Base-by-base conservation (phyloP, 1,140 invertebrate genomes). In the Choristoneura fumiferana region DNA sequence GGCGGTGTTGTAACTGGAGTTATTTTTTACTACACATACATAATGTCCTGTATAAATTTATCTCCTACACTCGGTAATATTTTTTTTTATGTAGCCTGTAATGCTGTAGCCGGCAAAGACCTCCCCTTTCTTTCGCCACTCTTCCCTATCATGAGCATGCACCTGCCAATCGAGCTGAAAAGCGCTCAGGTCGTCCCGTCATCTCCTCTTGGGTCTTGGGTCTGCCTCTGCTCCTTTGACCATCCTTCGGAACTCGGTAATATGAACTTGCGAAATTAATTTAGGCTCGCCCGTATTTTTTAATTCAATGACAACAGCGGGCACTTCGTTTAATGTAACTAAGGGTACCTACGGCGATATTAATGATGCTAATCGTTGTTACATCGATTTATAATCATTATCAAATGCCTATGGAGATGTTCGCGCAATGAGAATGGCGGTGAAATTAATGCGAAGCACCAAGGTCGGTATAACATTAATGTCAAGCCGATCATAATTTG, bases 1-100 rank as follows among this genome's bases (percentile, higher is more conserved):
- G 57, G 62, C 22, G 8, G 54, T 76, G 62, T 71, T 59, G 77
- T 57, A 78, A 77, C 62, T 63, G 65, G 67, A 67, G 68, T 68
- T 66, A 61, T 74, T 69, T 73, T 65, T 65, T 18, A 17, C 10
- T 3, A 6, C 22, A 2, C 22, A 29, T 29, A 29, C 22, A 29
- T 72, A 73, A 76, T 78, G 67, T 68, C 53, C 12, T 58, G 66
- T 69, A 79, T 81, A 29, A 79, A 78, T 82, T 80, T 71, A 63
- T 78, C 75, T 78, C 71, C 72, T 79, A 76, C 71, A 68, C 65
- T 63, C 52, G 13, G 15, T 15, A 67, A n/a, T n/a, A n/a, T n/a
- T n/a, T n/a, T n/a, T n/a, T n/a, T n/a, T n/a, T n/a, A n/a, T n/a
- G n/a, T n/a, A n/a, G n/a, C n/a, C n/a, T n/a, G n/a, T n/a, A n/a